Base-by-base conservation (phyloP, 2,797 vertebrate genomes). In the Aratinga solstitialis region DNA sequence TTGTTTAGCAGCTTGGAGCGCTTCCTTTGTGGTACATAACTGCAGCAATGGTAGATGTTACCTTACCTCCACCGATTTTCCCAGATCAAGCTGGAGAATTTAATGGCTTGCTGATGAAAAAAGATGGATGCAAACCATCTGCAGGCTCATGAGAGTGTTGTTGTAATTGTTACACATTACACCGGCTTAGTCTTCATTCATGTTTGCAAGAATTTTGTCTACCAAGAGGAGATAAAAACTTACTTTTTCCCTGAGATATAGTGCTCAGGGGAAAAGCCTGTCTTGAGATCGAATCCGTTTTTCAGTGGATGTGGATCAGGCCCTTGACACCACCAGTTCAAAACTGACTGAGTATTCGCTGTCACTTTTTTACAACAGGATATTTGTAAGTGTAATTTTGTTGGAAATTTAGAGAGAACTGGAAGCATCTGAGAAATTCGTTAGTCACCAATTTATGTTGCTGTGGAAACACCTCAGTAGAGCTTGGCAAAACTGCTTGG, bases 401-500 rank as follows among this genome's bases (percentile, higher is more conserved):
- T 83, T 92, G 27, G 61, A 89, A 79, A 80, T 86, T 47, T 77
- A 72, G 81, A 63, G 34, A 82, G 27, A 73, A 61, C 69, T 90
- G 54, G 38, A 76, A 87, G 42, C 27, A 47, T 53, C 80, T 69
- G 77, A 68, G 58, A 63, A 90, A 21, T 82, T 72, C 58, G 29
- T 90, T 86, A 90, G 86, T 92, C 79, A 90, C 76, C 84, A 74
- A n/a, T 86, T 92, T 86, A 29, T 54, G 56, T 89, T 80, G 61
- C 87, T 65, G 65, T 71, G 92, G 73, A 80, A 84, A 74, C 4
- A 0, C 38, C n/a, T 76, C 50, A 47, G 36, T 38, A 66, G 80
- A 36, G 42, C 45, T 78, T 83, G 66, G 48, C 67, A 79, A 85
- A 68, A 79, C 43, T 62, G 62, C 62, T 56, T 59, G 43, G 23